A percentile compares a stretch with the other conserved stretches of the same genome.
Conservation (phyloP, 2,797 vertebrate species). For the Chromis chromis region DNA sequence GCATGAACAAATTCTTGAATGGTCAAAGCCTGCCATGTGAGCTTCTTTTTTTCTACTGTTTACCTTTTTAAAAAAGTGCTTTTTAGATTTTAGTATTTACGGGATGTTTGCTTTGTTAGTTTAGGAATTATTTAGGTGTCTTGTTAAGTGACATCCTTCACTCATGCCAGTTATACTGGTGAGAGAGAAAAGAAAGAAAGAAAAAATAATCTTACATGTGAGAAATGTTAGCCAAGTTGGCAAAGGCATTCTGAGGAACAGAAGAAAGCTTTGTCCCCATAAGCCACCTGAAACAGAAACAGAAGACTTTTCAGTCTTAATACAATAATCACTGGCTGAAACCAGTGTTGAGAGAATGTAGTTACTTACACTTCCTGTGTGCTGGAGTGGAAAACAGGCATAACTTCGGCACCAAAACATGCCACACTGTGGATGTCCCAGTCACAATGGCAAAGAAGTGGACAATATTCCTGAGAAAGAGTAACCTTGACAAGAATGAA, state of each 20-base stretch:
- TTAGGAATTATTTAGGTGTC: too few species aligned
- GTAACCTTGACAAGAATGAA: conserved; percentile 6
- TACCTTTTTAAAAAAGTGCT: too few species aligned
- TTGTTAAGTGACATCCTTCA: background rate
- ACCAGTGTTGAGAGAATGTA: background rate
- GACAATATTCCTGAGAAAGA: conserved; percentile 56
- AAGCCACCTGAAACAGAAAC: conserved; percentile 65
- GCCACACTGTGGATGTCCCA: conserved; percentile 82
- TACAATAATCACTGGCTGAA: background rate
- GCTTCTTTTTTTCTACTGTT: too few species aligned
- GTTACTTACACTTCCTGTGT: conserved; percentile 91
- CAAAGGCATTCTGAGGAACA: conserved; percentile 64
- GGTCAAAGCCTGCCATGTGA: too few species aligned
- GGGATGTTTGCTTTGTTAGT: too few species aligned
- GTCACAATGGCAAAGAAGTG: conserved; percentile 84
- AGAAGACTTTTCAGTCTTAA: background rate
- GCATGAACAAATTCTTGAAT: too few species aligned
- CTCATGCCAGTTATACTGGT: background rate
- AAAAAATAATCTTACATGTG: conserved; percentile 65
- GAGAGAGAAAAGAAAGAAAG: conserved; percentile 3
- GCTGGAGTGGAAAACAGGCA: conserved; percentile 84
- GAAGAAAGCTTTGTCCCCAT: conserved; percentile 59
- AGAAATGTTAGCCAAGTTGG: conserved; percentile 62
- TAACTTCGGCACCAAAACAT: conserved; percentile 81
- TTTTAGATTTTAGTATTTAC: too few species aligned